These are phyloP conservation scores for Nematostella vectensis DNA, from an alignment of 92 coral and sea anemone genomes.

Conservation along the genomic window DNA sequence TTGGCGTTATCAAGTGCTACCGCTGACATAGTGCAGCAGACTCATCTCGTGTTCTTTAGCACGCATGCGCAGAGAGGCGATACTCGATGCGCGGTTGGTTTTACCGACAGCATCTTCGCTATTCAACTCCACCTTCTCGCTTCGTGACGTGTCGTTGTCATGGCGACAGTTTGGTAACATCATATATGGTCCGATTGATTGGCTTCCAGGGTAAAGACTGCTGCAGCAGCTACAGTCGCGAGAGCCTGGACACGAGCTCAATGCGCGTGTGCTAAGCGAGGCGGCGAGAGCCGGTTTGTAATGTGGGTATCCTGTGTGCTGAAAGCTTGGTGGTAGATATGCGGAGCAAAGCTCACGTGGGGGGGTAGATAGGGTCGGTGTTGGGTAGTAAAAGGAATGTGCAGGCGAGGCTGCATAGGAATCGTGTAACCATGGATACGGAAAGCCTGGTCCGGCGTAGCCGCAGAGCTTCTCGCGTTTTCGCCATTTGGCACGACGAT, in stretches of 20 bases:
- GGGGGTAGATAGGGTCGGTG: constrained; percentile 31
- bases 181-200: constrained; percentile 37
- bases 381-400: constrained; percentile 24
- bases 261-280: constrained; percentile 20
- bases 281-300: constrained; percentile 34
- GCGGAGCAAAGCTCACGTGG: constrained; percentile 28
- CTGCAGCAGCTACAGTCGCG: constrained; percentile 30
- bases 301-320: constrained; percentile 10
- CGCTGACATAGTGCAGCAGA: constrained; percentile 44
- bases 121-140: constrained; percentile 25
- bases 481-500: constrained; percentile 98
- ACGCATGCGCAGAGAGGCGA: constrained; percentile 73
- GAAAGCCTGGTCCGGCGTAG: constrained; percentile 60
- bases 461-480: constrained; percentile 96
- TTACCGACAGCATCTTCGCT: constrained; percentile 30
- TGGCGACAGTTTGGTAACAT: constrained; percentile 39
- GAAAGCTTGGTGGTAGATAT: constrained; percentile 14
- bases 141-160: constrained; percentile 19
- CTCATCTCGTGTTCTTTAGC: constrained; percentile 94
- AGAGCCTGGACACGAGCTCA: constrained; percentile 31
- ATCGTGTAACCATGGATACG: constrained; percentile 43
- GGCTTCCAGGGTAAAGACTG: constrained; percentile 20
- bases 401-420: constrained; percentile 11
- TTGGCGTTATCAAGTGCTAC: too few relatives aligned
- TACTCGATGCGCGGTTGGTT: constrained; percentile 71